Base-by-base conservation (phyloP, 2,888 invertebrate species). In the Nomada fucata region DNA sequence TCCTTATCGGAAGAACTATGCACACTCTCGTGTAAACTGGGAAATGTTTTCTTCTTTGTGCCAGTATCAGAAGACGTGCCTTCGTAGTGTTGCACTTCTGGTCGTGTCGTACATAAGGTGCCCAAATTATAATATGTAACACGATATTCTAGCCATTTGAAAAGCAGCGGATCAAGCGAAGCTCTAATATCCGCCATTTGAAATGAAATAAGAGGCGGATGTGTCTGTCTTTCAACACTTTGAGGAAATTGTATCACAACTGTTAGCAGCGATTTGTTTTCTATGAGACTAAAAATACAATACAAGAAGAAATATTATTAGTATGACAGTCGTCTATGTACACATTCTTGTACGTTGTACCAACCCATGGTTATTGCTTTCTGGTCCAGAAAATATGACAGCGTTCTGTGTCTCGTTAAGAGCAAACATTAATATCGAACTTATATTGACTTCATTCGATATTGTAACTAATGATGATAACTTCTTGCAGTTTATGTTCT, bases 121-220 rank as follows among this genome's bases (percentile, higher is more conserved):
- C 89, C 89, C 26, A 90, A 86, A 77, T 91, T 91, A 47, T 91
- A 90, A 74, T 90, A 91, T n/a, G 88, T 88, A 18, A 91, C 89
- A 29, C 93, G 93, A 91, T 96, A 96, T 1, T 95, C 94, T n/a
- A 96, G 92, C 95, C 96, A 96, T 57, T 95, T 94, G 69, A 95
- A 94, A 15, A 96, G 91, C n/a, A 96, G 92, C 0, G 96, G 96
- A 92, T 96, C 96, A 1, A 96, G 89, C 50, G 95, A 95, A 53
- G 95, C 93, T 84, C 94, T 93, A 77, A 95, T 94, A 89, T 95
- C 94, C 80, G 94, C 94, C 11, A 95, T 83, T 89, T 94, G 94
- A 82, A 95, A 94, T 2, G 94, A 92, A n/a, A 95, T 69, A 57
- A 95, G 91, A 0, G 95, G 93, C 5, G 95, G 94, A 90, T 95